Evolutionary conservation across 2,888 invertebrate genomes (phyloP), one percentile per base, ranked within the genome.

Genomic region (Ctenicera cuprea): DNA sequence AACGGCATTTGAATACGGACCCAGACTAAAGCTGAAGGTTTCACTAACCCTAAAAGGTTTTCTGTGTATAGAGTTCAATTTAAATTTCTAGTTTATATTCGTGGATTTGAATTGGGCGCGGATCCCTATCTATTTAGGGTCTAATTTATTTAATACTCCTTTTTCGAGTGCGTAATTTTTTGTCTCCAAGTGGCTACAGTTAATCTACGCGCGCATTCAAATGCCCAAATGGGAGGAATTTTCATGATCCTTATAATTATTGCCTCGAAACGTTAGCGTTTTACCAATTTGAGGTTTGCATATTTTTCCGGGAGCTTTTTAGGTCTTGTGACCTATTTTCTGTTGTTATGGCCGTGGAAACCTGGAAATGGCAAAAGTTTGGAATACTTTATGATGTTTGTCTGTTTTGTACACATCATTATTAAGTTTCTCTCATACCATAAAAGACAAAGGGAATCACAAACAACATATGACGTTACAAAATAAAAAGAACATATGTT

Each of bases 1-100:
- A 54, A 54, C 54, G 14, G 30, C 54, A 30, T 52, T 54, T 30
- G 54, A 54, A 54, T 30, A 54, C 54, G 54, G 7, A 14, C 52
- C 3, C 2, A 5, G 16, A 12, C 59, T 18, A 57, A 57, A 57
- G 57, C 57, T 37, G 16, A 20, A 16, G 22, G 20, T 12, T 20
- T 59, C 59, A 18, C 59, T 59, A 59, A 59, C 59, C 26, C 69
- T 73, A 73, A 73, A 73, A 73, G 73, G 73, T 70, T 73, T 73
- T 73, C 69, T 65, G 59, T 73, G 73, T 73, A 73, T 65, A 59
- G 50, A 65, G 61, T 73, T 65, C 64, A 73, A 69, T 73, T 73
- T 64, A 57, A 73, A 70, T 69, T 67, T 67, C 68, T 64, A 72
- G 70, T 63, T 62, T 43, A 69, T 61, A 61, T 45, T 43, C 38